Conservation (phyloP, 1,140 invertebrate species). For the Triops cancriformis region DNA sequence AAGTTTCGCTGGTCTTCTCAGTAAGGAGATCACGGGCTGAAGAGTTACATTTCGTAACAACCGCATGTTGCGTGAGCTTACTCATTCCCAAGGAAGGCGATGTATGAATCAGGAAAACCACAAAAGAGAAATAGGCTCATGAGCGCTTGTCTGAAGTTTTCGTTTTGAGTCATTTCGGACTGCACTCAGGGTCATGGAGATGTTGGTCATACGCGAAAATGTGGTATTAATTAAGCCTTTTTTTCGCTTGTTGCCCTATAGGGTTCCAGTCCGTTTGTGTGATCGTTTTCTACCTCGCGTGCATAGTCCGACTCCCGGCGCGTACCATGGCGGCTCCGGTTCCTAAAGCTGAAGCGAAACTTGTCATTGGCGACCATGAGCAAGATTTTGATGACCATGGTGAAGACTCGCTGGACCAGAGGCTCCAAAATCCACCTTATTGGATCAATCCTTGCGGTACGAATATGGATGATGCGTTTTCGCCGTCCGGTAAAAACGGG, state of each 20-base stretch:
- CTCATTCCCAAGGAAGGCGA: not conserved
- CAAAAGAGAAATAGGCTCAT: not conserved
- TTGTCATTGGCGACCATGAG: not conserved
- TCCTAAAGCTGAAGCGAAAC: not conserved
- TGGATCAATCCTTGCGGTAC: not conserved
- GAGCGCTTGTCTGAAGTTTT: not conserved
- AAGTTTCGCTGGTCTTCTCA: not conserved
- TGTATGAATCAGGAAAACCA: slow-evolving; percentile 7
- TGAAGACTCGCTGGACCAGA: not conserved
- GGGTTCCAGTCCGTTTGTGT: not conserved
- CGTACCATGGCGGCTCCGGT: not conserved
- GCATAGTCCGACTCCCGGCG: not conserved
- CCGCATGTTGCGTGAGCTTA: not conserved
- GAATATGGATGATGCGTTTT: not conserved
- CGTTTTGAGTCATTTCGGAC: not conserved
- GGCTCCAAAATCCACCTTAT: not conserved
- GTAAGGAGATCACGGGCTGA: not conserved
- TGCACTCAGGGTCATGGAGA: not conserved
- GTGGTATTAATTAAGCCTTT: not conserved
- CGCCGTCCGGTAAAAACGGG: not conserved
- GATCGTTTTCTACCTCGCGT: not conserved
- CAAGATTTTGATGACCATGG: not conserved
- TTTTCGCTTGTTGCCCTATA: not conserved
- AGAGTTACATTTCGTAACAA: not conserved
- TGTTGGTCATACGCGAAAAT: not conserved